Percentiles rank a stretch among this genome's conserved stretches.
Conservation (phyloP, 2,797 vertebrate genomes). For the Platalea minor region DNA sequence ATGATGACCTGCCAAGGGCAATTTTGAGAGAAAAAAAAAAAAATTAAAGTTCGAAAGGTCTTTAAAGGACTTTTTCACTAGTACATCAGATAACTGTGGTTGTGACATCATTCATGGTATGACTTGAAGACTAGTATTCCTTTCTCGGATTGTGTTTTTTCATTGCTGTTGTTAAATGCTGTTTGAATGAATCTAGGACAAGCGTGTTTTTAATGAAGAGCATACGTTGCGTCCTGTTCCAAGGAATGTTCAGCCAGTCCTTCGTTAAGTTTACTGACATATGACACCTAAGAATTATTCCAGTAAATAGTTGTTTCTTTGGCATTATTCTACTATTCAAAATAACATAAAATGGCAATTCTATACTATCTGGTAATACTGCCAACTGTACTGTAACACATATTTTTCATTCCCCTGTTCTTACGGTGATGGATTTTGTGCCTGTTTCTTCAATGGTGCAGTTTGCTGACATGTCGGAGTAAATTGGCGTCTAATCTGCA, state of each 20-base stretch:
- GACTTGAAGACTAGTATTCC: not conserved
- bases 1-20: not conserved
- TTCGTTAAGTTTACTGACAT: not conserved
- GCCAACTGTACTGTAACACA: not conserved
- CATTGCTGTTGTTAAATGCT: not conserved
- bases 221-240: not conserved
- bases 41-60: not conserved
- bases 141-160: not conserved
- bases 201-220: not conserved
- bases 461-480: not conserved
- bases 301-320: not conserved
- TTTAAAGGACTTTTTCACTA: not conserved
- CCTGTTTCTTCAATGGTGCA: not conserved
- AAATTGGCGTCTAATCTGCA: not conserved
- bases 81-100: not conserved
- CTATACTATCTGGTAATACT: not conserved
- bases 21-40: not conserved
- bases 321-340: not conserved
- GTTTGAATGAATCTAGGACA: not conserved
- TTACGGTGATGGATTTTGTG: not conserved
- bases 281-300: not conserved
- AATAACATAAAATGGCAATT: not conserved
- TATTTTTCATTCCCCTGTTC: not conserved
- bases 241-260: not conserved
- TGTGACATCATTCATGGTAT: not conserved